phyloP scores from a whole-genome alignment of 1,140 invertebrate genomes.

The Cylas formicarius region DNA sequence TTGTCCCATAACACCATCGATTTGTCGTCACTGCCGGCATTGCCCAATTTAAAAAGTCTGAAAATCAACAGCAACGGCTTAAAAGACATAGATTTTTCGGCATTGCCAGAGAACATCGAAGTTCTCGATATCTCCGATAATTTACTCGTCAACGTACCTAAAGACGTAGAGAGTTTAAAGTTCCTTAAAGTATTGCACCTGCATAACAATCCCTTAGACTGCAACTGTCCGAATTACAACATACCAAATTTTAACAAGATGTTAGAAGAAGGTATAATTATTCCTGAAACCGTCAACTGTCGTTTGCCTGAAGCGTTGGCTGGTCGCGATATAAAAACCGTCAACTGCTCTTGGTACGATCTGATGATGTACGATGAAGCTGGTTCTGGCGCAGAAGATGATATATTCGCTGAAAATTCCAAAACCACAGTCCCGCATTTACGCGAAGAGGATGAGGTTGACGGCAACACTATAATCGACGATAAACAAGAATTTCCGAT shows the following conservation, averaged over 20 bases:
- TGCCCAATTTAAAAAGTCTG: slow-evolving; percentile 51
- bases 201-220: slow-evolving; percentile 52
- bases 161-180: slow-evolving; percentile 46
- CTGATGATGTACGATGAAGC: slow-evolving; percentile 23
- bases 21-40: slow-evolving; percentile 48
- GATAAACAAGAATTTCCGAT: slow-evolving; percentile 46
- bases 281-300: slow-evolving; percentile 49
- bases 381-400: slow-evolving; percentile 18
- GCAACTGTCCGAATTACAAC: slow-evolving; percentile 49
- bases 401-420: slow-evolving; percentile 13
- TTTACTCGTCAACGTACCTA: slow-evolving; percentile 49
- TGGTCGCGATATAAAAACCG: slow-evolving; percentile 47
- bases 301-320: slow-evolving; percentile 44
- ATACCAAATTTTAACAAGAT: slow-evolving; percentile 49
- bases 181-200: slow-evolving; percentile 50
- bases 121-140: slow-evolving; percentile 55
- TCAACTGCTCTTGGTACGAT: slow-evolving; percentile 40
- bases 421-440: slow-evolving; percentile 11
- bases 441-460: slow-evolving; percentile 37
- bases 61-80: slow-evolving; percentile 52
- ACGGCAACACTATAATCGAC: slow-evolving; percentile 48
- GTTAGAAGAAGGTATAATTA: slow-evolving; percentile 44
- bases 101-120: slow-evolving; percentile 52
- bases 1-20: slow-evolving; percentile 51
- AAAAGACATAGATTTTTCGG: slow-evolving; percentile 43